Base-by-base conservation (phyloP, 2,888 invertebrate species). In the Drosophila stalkeri region DNA sequence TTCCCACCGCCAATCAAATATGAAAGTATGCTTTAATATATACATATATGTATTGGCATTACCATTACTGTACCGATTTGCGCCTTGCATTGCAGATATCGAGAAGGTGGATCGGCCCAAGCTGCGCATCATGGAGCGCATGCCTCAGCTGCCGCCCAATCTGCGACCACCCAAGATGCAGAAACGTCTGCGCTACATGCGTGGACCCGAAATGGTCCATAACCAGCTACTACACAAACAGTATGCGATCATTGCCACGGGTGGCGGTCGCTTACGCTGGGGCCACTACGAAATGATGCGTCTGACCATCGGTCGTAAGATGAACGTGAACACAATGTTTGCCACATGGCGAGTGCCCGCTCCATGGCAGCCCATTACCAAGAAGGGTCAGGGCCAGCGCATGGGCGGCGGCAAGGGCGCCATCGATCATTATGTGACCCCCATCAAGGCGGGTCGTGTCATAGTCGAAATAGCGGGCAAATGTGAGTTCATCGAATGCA, bases 331-430 rank as follows among this genome's bases (percentile, higher is more conserved):
- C 75, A 95, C 95, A 85, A 97, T 97, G 96, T 99, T 99, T 94
- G 98, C 98, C 0, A 94, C 98, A 37, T 99, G 99, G 99, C 94
- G 99, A 84, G 94, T 99, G 0, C 98, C 98, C 86, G 94, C 98
- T 0, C 99, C 99, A 0, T 99, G 99, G 99, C 98, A 99, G 90
- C 97, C 99, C 0, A 93, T 98, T 12, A 97, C 98, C 0, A 97
- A 96, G 92, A 97, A 97, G 92, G 97, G 97, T 0, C 96, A 96
- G 92, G 99, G 99, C 0, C 96, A 96, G 79, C 94, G 98, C 85
- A 98, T 99, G 97, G 99, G 99, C 11, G 98, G 98, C 77, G 99
- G 99, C 16, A 99, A 99, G 94, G 98, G 98, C 9, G 94, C 96
- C 0, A 98, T 99, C 68, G 96, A 99, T 91, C 98, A 98, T 93